phyloP scores from a whole-genome alignment of 1,140 invertebrate species.

The Atta colombica region DNA sequence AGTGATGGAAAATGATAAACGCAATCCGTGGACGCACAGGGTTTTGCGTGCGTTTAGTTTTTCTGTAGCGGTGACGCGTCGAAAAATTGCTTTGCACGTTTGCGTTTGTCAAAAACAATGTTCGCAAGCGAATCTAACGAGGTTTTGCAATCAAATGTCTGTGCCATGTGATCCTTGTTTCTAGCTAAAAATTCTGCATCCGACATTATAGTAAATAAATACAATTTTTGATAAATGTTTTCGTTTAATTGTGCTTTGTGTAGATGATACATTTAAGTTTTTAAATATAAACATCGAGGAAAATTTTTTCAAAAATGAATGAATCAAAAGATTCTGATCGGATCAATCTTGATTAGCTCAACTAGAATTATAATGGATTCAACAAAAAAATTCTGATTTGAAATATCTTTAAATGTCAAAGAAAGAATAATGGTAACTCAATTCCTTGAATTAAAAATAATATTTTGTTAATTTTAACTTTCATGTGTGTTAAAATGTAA shows the following conservation, averaged over 20 bases:
- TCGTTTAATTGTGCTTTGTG: not conserved
- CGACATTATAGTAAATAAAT: conserved; percentile 21
- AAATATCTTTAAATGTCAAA: too few relatives aligned
- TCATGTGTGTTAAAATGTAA: too few relatives aligned
- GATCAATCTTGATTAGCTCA: too few relatives aligned
- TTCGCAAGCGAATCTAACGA: conserved; percentile 2
- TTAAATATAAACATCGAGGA: too few relatives aligned
- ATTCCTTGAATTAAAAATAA: too few relatives aligned
- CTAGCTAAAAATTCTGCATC: not conserved
- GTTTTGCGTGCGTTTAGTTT: conserved; percentile 29
- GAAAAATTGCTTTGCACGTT: conserved; percentile 28
- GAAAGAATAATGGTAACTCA: too few relatives aligned
- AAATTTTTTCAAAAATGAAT: too few relatives aligned
- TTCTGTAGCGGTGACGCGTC: conserved; percentile 16
- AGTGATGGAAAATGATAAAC: conserved; percentile 46
- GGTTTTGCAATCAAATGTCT: conserved; percentile 13
- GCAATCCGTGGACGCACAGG: not conserved
- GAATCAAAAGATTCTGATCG: too few relatives aligned
- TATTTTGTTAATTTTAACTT: too few relatives aligned
- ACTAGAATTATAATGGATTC: too few relatives aligned
- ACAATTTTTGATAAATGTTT: not conserved
- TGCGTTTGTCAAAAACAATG: conserved; percentile 24
- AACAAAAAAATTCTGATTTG: too few relatives aligned
- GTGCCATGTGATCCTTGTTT: not conserved
- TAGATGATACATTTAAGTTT: not conserved